Evolutionary conservation across 92 coral and sea anemone genomes (phyloP).

Genomic region (Epizoanthus ramosus): DNA sequence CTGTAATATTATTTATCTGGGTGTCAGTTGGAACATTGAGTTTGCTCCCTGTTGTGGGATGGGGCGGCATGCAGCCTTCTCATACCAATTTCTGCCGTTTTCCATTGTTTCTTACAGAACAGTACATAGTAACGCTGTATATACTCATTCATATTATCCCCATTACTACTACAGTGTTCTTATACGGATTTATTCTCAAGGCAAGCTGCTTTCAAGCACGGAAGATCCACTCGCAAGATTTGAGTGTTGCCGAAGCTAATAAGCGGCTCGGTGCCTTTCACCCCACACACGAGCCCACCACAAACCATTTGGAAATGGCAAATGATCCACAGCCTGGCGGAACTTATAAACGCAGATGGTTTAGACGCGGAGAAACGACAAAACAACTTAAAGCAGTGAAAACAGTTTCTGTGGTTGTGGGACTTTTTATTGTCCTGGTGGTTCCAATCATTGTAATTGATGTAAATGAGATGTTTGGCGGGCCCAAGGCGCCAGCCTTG

Average conservation of each 20-base stretch:
- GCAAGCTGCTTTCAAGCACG: constrained; percentile 59
- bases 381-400: constrained; percentile 63
- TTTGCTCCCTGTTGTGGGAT: constrained; percentile 1
- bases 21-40: constrained; percentile 43
- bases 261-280: background rate
- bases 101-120: constrained; percentile 47
- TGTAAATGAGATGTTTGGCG: constrained; percentile 65
- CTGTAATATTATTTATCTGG: constrained; percentile 45
- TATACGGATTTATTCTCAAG: constrained; percentile 64
- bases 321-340: background rate
- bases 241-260: background rate
- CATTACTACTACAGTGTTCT: constrained; percentile 46
- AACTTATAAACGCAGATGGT: background rate
- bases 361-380: constrained; percentile 29
- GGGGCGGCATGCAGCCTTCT: background rate
- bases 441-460: constrained; percentile 64
- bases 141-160: constrained; percentile 59
- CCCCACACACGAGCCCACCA: constrained; percentile 21
- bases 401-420: constrained; percentile 57
- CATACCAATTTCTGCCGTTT: constrained; percentile 52
- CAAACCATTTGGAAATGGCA: background rate
- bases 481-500: constrained; percentile 52
- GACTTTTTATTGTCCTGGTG: constrained; percentile 62
- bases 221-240: constrained; percentile 58
- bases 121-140: constrained; percentile 48